Evolutionary conservation across 2,888 invertebrate genomes (phyloP), one percentile per base, ranked within the genome.

Genomic region (Spodoptera littoralis): DNA sequence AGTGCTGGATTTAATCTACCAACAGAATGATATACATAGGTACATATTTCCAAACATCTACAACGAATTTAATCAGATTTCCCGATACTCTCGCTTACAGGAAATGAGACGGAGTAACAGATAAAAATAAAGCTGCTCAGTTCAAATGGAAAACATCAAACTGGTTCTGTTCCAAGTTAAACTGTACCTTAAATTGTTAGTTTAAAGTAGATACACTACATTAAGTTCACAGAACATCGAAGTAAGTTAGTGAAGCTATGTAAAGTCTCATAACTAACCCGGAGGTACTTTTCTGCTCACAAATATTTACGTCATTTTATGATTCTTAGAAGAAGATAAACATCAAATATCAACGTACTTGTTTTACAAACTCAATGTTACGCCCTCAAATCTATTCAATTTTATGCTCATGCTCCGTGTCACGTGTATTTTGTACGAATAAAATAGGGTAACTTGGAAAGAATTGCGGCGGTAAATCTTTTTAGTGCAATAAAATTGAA

Each of bases 401-500:
- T 68, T 62, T 62, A 71, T 69, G 60, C 49, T 73, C 50, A 58
- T 57, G 54, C 45, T 55, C 42, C 54, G 49, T 42, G 36, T 60
- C 53, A 55, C 52, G 49, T 53, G 51, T 65, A 57, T 52, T 66
- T 69, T 60, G 49, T 54, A 50, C n/a, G 5, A 74, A 67, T 76
- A 61, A 73, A 73, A 68, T 73, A 58, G 60, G 65, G 56, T 61
- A 70, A 72, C 67, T 63, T 60, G 43, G 56, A 76, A 75, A 70
- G 65, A 80, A 73, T 78, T 49, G 67, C 70, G 75, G 58, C 79
- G 65, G 74, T 82, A 83, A 87, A 86, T 84, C 83, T 78, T 77
- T 84, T 86, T 83, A 85, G 65, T 73, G 77, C 82, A 81, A 86
- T 87, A 84, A 85, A 86, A 86, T 84, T 84, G 78, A 86, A 82